phyloP scores from a whole-genome alignment of 2,113 vertebrate genomes.

The Poeciliopsis retropinna region DNA sequence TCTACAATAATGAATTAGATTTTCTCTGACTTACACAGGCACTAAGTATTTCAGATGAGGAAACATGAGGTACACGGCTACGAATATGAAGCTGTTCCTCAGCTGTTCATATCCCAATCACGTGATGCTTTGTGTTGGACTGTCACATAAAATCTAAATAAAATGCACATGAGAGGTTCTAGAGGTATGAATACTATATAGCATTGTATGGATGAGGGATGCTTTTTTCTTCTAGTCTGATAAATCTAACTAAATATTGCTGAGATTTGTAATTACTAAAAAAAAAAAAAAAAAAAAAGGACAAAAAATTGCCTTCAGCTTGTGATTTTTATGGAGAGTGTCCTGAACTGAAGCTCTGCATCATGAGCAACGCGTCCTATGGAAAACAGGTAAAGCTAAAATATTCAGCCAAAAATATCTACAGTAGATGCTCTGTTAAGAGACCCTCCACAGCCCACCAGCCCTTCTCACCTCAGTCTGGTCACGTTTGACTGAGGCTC shows the following conservation, averaged over 20 bases:
- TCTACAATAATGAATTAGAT: too few relatives aligned
- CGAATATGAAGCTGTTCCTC: too few relatives aligned
- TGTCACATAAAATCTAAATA: not conserved
- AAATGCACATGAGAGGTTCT: not conserved
- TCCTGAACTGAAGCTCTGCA: not conserved
- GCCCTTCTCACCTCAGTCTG: conserved; percentile 66
- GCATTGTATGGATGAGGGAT: not conserved
- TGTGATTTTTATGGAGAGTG: not conserved
- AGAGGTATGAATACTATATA: too few relatives aligned
- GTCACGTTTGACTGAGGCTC: conserved; percentile 71
- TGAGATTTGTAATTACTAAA: not conserved
- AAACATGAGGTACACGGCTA: too few relatives aligned
- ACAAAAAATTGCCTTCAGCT: not conserved
- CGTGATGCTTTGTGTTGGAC: not conserved
- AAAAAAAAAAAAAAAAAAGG: not conserved
- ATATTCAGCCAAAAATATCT: too few relatives aligned
- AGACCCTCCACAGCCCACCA: conserved; percentile 1
- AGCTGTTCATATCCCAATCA: too few relatives aligned
- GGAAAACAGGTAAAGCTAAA: too few relatives aligned
- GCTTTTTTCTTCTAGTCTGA: too few relatives aligned
- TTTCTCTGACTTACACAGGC: too few relatives aligned
- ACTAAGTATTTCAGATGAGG: too few relatives aligned
- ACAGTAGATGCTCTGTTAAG: not conserved
- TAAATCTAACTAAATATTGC: too few relatives aligned
- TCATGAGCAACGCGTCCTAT: not conserved